Base-by-base conservation (phyloP, 2,797 vertebrate genomes). In the Channallabes apus region DNA sequence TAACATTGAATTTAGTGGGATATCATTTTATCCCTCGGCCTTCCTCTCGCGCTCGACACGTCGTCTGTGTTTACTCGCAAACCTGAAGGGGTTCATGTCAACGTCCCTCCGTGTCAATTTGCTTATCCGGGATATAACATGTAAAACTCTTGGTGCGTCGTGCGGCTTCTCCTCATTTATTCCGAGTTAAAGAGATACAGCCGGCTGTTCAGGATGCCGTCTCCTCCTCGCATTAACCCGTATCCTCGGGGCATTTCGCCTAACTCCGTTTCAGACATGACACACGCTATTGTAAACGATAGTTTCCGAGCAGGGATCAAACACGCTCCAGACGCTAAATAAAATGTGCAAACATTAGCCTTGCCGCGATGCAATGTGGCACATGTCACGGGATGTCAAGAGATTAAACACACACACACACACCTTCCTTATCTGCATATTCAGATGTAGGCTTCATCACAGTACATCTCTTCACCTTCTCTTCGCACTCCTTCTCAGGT, bases 61-160 rank as follows among this genome's bases (percentile, higher is more conserved):
- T 32, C 20, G 17, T 18, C 17, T 81, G 82, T 86, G 89, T 89
- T 88, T 88, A 85, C 89, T 88, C 61, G 54, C 79, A 86, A 84
- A 84, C 86, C 85, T 86, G 76, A 88, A 90, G 84, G 76, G 35
- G 68, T 80, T 85, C 65, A 72, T 84, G 76, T 85, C 84, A 65
- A 82, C 86, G 79, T 89, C 87, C 88, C 86, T 77, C 9, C 69
- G 71, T 91, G 88, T 88, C 85, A 87, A 91, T 90, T 90, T 88
- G 89, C 92, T 92, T 89, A 92, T 92, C 90, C 90, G 86, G 89
- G 86, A 69, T 84, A 86, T 72, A 75, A 88, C 87, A 89, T 88
- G 91, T 88, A 89, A 90, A n/a, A 73, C 6, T 89, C 80, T 79
- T 67, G 14, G 72, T 86, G 88, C 91, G 90, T 90, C 90, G 88